Conservation (phyloP, 30 jellyfish, hydroid and myxozoan species). For the Turritopsis dohrnii region DNA sequence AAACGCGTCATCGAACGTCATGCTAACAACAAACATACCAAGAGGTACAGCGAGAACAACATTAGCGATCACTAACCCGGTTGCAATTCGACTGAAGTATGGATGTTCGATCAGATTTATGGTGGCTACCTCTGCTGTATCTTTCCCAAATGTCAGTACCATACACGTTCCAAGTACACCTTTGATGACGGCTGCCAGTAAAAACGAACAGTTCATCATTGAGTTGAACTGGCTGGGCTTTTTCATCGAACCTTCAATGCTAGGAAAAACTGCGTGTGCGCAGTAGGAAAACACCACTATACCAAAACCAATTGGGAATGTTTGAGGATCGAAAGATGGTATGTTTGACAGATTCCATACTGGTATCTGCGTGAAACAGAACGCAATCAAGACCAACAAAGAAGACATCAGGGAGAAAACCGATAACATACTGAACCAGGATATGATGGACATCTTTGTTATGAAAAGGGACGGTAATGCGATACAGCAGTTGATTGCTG, state of each 20-base stretch:
- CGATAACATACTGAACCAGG: conserved; percentile 87
- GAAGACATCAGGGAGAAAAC: conserved; percentile 87
- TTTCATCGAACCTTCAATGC: conserved; percentile 91
- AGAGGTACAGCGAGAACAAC: conserved; percentile 87
- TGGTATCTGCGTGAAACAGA: conserved; percentile 55
- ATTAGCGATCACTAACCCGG: conserved; percentile 71
- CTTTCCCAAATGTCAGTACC: conserved; percentile 82
- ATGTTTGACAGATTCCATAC: conserved; percentile 60
- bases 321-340: conserved; percentile 75
- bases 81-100: conserved; percentile 60
- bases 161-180: conserved; percentile 75
- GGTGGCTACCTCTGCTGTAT: conserved; percentile 78
- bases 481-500: conserved; percentile 63
- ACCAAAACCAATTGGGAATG: conserved; percentile 93
- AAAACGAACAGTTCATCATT: conserved; percentile 87
- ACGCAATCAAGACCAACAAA: conserved; percentile 58
- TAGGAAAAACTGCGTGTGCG: conserved; percentile 97
- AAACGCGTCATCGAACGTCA: conserved; percentile 76
- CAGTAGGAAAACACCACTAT: conserved; percentile 89
- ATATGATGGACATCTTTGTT: conserved; percentile 78
- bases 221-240: conserved; percentile 59
- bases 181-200: conserved; percentile 77
- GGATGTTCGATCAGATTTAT: conserved; percentile 53
- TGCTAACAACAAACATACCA: conserved; percentile 87
- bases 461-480: conserved; percentile 79